These are phyloP conservation scores for Uropetala carovei DNA, from an alignment of 2,888 invertebrate species.

Conservation along the genomic window DNA sequence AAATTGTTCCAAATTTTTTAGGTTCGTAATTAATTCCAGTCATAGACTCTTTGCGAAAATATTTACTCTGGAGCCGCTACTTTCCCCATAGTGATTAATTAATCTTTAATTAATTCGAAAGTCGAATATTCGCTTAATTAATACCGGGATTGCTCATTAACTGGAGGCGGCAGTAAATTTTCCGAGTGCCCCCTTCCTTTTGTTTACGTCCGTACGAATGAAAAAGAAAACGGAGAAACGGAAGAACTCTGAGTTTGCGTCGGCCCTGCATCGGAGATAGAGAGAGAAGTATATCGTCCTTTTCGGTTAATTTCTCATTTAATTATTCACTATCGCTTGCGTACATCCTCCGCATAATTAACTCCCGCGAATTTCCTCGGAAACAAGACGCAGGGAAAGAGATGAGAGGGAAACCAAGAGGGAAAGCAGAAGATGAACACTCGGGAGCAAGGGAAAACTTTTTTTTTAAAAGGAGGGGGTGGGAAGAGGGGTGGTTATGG, in stretches of 20 bases:
- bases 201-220: constrained; percentile 3
- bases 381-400: no score
- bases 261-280: background rate
- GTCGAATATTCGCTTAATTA: background rate
- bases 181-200: background rate
- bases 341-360: constrained; percentile 51
- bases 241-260: background rate
- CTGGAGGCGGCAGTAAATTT: background rate
- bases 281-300: background rate
- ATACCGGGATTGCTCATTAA: background rate
- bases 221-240: background rate
- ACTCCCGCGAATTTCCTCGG: constrained; percentile 18
- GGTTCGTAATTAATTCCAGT: background rate
- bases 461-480: no score
- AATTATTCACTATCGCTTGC: constrained; percentile 44
- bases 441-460: no score
- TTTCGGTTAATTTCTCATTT: background rate
- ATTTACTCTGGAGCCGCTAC: background rate
- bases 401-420: no score
- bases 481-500: no score
- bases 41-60: background rate
- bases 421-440: no score
- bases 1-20: no score
- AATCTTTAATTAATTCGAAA: background rate
- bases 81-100: background rate